phyloP scores from a whole-genome alignment of 2,797 vertebrate genomes.

The Phyllotis vaccarum region DNA sequence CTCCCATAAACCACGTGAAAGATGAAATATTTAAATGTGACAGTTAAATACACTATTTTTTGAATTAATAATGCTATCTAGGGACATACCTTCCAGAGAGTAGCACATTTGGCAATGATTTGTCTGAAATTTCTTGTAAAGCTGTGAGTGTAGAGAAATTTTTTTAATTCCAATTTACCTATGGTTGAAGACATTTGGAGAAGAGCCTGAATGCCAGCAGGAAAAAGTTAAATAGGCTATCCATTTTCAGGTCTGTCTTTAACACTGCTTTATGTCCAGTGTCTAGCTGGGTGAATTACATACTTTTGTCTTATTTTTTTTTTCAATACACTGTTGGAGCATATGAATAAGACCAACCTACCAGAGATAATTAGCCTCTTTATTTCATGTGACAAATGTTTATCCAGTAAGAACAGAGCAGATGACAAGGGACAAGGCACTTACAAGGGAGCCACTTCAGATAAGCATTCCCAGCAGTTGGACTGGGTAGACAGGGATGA shows the following conservation, averaged over 20 bases:
- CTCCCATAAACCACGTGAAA: background rate
- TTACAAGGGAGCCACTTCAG: background rate
- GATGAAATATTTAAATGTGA: slow-evolving; percentile 44
- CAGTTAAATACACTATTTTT: slow-evolving; percentile 51
- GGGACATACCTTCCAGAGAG: slow-evolving; percentile 23
- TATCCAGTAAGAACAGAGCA: background rate
- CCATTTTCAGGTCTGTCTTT: background rate
- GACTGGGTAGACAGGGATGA: background rate
- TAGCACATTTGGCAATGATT: background rate
- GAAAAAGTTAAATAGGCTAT: background rate
- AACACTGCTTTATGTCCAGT: background rate
- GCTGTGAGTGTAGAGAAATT: slow-evolving; percentile 18
- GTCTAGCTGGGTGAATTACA: background rate
- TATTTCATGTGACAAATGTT: background rate
- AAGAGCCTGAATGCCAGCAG: background rate
- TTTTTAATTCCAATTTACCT: slow-evolving; percentile 41
- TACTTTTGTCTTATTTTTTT: background rate
- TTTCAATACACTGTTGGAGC: background rate
- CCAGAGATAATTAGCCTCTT: background rate
- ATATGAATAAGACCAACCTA: background rate
- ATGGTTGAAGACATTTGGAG: slow-evolving; percentile 24
- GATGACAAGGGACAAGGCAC: background rate
- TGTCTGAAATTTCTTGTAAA: slow-evolving; percentile 44
- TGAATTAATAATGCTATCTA: slow-evolving; percentile 26
- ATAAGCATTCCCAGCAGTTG: background rate